Evolutionary conservation across 2,797 vertebrate species (phyloP), one percentile per base, ranked within the genome.

Genomic region (Sphenodon punctatus): DNA sequence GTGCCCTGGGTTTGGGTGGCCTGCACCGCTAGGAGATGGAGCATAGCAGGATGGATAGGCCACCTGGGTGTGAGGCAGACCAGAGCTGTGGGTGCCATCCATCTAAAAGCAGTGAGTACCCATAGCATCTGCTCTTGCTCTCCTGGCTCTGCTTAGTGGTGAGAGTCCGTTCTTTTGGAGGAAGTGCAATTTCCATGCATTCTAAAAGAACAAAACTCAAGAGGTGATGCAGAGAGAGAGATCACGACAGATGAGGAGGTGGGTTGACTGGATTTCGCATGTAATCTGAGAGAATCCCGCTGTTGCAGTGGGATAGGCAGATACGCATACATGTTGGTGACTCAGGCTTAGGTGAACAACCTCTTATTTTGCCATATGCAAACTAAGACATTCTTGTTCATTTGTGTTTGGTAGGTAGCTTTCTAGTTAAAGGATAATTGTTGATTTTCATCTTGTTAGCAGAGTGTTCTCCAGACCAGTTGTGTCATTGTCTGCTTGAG

Each of bases 171-270:
- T 25, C 48, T 66, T 68, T n/a, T 72, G 39, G 42, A 23, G 55
- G 69, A 9, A 10, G 25, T 1, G 1, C 1, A 2, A 36, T 46
- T 64, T 56, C n/a, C n/a, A n/a, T n/a, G n/a, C n/a, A n/a, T n/a
- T n/a, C n/a, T n/a, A 74, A 70, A n/a, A 59, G 16, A 45, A 56
- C n/a, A 80, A 45, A 45, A 4, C 15, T 34, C 10, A 30, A 3
- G 1, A n/a, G 64, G 20, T 16, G 4, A 39, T 4, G 34, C 30
- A n/a, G 48, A 51, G 48, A 51, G 64, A 49, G 9, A 67, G 41
- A 1, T 1, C 25, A 64, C 5, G 4, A 17, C 8, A 14, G 8
- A 17, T 8, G 32, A 75, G 4, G 8, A 12, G 5, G 38, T 70
- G n/a, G 80, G n/a, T n/a, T n/a, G 63, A 17, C 7, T 8, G 30